phyloP scores from a whole-genome alignment of 2,888 invertebrate genomes.

The Acronicta aceris region DNA sequence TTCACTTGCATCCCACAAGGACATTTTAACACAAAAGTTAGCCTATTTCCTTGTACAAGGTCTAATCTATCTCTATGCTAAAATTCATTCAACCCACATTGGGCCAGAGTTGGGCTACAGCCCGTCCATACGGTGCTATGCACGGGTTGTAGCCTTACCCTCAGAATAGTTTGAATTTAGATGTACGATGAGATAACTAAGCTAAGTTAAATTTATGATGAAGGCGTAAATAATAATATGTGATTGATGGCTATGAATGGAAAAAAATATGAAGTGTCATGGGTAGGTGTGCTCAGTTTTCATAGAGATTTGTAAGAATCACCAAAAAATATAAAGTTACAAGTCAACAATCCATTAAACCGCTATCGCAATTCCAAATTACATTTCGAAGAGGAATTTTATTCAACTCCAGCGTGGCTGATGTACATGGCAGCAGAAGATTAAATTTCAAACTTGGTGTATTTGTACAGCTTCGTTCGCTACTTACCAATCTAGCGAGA shows the following conservation, averaged over 20 bases:
- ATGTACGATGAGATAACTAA: too few species aligned
- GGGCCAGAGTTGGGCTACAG: too few species aligned
- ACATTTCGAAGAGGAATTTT: conserved; percentile 9
- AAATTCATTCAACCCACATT: too few species aligned
- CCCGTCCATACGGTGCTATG: too few species aligned
- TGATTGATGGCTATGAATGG: neutral
- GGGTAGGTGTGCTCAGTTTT: neutral
- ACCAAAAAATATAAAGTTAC: conserved; percentile 2
- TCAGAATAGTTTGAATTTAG: too few species aligned
- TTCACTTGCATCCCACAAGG: too few species aligned
- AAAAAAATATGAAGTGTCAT: neutral
- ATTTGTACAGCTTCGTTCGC: conserved; percentile 23
- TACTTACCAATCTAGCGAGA: conserved; percentile 3
- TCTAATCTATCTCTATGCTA: too few species aligned
- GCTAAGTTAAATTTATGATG: too few species aligned
- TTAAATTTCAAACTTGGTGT: conserved; percentile 24
- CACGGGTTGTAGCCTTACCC: too few species aligned
- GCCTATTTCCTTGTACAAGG: too few species aligned
- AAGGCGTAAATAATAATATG: too few species aligned
- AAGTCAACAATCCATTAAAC: conserved; percentile 3
- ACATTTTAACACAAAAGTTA: too few species aligned
- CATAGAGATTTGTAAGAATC: conserved; percentile 1
- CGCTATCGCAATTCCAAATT: conserved; percentile 9
- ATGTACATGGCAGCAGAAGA: conserved; percentile 11
- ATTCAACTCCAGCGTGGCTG: neutral